Base-by-base conservation (phyloP, 2,888 invertebrate genomes). In the Drosophila tripunctata region DNA sequence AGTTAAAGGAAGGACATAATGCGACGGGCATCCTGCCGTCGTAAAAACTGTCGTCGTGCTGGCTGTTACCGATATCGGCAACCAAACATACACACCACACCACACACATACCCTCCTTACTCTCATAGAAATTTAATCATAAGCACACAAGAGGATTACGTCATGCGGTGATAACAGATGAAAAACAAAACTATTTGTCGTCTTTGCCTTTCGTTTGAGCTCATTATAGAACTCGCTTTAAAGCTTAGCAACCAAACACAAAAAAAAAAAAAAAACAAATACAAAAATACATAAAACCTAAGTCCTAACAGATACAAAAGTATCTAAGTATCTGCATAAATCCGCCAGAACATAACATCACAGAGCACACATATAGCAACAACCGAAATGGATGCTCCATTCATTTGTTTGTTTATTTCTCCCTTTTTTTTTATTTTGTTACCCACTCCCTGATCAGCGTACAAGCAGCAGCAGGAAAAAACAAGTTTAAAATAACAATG, bases 1-100 rank as follows among this genome's bases (percentile, higher is more conserved):
- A 88, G 87, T 86, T 88, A 80, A 75, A 75, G 84, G 69, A 77
- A 82, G 75, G 76, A 85, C 80, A 82, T 87, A 82, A 82, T 86
- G 76, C 75, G 78, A 80, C 81, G 65, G 86, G 76, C 87, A 82
- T 82, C 87, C 87, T 87, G 82, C 38, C 78, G 41, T 60, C 81
- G 87, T 81, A 87, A 81, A 81, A 81, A 85, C 76, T 87, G 87
- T 85, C 81, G 81, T 75, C 81, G 63, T 44, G 52, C 65, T 87
- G 83, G 76, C 83, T 85, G 79, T 67, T 75, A 72, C 87, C 72
- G 71, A 78, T 82, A 82, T 66, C 75, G 57, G 19, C 36, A 57
- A 61, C 24, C 45, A 54, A 48, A 62, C 45, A 55, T 47, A 21
- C 51, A 66, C 41, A 19, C 52, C 41, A 51, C 12, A 36, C 55